Evolutionary conservation across 1,140 invertebrate genomes (phyloP).

Genomic region (Drosophila truncata): DNA sequence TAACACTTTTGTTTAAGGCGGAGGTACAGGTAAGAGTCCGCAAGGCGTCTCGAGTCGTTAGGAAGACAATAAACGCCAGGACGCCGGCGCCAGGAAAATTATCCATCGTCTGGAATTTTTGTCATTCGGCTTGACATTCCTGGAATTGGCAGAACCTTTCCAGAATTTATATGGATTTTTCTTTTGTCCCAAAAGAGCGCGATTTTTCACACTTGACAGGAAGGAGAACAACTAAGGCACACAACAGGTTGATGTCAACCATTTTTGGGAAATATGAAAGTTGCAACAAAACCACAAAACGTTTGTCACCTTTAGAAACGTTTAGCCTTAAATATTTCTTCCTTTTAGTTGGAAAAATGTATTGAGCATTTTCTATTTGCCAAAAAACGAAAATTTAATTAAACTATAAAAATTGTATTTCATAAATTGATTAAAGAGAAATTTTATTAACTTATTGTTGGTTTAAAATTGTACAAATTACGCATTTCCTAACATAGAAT

Average conservation of each 20-base stretch:
- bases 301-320: neutral
- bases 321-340: neutral
- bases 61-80: constrained; percentile 60
- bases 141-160: constrained; percentile 47
- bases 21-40: constrained; percentile 44
- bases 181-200: constrained; percentile 38
- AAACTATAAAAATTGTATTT: too few species aligned
- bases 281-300: constrained; percentile 1
- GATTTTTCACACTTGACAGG: constrained; percentile 75
- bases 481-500: too few species aligned
- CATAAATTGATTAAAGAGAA: too few species aligned
- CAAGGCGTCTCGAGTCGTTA: constrained; percentile 44
- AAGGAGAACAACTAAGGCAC: constrained; percentile 35
- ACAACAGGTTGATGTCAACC: constrained; percentile 40
- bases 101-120: constrained; percentile 56
- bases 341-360: neutral
- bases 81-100: constrained; percentile 71
- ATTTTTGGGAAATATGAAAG: constrained; percentile 18
- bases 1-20: constrained; percentile 43
- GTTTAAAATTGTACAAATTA: too few species aligned
- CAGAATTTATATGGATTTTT: constrained; percentile 40
- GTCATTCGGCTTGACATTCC: constrained; percentile 58
- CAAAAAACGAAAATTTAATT: neutral
- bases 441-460: too few species aligned
- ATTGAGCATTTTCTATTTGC: neutral